Base-by-base conservation (phyloP, 2,888 invertebrate genomes). In the Drosophila pegasa region DNA sequence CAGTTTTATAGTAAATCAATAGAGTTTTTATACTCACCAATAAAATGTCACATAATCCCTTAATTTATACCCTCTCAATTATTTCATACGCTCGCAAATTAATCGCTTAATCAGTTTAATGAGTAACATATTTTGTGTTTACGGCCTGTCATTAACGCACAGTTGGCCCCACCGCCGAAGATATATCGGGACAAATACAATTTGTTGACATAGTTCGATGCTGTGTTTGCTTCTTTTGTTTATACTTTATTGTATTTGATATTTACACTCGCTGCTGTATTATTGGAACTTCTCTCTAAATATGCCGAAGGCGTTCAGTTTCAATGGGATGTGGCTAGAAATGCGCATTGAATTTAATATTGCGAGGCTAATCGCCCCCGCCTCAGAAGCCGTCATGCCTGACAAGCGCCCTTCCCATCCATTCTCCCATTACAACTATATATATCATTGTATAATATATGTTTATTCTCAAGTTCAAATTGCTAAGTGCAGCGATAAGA, bases 21-120 rank as follows among this genome's bases (percentile, higher is more conserved):
- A 85, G 82, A 75, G 72, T 85, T 79, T 78, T 78, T 60, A 75
- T 69, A 61, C 8, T 41, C 51, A 38, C 41, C 66, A 82, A 86
- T 68, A 86, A 80, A 86, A 25, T 73, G 80, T 80, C 87, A 73
- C 74, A 66, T 76, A 67, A 67, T 71, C 50, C 50, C 68, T 64
- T 70, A 76, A 62, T 76, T 75, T 77, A 75, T 75, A 54, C 52
- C 57, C 31, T 22, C 59, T 50, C 59, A 51, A 57, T 57, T 63
- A 54, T 59, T 73, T 60, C 63, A 71, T 80, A 69, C 61, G 48
- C 56, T 68, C 58, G 51, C 18, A 41, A 33, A 80, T 87, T 84
- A 84, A 87, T 81, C 50, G 72, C 72, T 75, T 75, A 87, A 87
- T 81, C 78, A 72, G 78, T 68, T 67, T 66, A 76, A 75, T 71